These are phyloP conservation scores for Pipra filicauda DNA, from an alignment of 2,113 vertebrate species.

Conservation along the genomic window DNA sequence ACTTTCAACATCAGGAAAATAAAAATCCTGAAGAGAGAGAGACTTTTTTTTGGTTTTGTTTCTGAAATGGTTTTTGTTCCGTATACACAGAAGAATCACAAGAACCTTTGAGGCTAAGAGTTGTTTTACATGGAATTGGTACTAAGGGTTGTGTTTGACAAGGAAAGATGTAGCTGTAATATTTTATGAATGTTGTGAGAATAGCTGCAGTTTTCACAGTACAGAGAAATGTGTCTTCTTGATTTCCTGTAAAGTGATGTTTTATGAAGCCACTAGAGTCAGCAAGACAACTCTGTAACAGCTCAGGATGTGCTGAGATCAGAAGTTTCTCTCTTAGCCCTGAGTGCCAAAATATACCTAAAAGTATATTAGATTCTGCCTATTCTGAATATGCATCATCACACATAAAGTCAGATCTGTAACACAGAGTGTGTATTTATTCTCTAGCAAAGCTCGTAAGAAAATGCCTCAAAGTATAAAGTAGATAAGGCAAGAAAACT, in stretches of 20 bases:
- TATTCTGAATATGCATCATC: neutral
- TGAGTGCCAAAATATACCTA: neutral
- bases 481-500: neutral
- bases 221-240: neutral
- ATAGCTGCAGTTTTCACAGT: neutral
- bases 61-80: neutral
- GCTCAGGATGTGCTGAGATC: neutral
- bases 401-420: neutral
- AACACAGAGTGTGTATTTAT: neutral
- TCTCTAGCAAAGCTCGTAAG: neutral
- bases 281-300: neutral
- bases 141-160: neutral
- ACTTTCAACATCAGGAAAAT: neutral
- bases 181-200: neutral
- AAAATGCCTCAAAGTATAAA: neutral
- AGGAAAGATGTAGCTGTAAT: neutral
- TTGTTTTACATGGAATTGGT: neutral
- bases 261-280: neutral
- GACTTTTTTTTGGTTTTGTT: neutral
- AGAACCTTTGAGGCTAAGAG: neutral
- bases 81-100: neutral
- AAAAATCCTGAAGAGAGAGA: neutral
- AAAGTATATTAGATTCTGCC: neutral
- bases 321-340: neutral
- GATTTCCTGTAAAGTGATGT: neutral